These are phyloP conservation scores for Puntigrus tetrazona DNA, from an alignment of 2,113 vertebrate genomes.

Conservation along the genomic window DNA sequence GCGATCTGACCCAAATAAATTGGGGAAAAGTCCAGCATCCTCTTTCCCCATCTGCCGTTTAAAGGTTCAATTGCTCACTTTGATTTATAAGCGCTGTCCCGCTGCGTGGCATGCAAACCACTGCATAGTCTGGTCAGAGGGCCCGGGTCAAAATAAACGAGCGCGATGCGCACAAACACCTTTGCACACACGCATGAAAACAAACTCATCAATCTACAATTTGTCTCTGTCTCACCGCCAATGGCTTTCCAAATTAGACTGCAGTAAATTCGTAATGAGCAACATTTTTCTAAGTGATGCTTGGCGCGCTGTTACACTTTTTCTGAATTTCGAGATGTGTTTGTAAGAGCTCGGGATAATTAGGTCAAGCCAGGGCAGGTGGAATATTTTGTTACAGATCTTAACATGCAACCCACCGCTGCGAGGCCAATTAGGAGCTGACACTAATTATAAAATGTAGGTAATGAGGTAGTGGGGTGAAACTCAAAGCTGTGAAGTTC, in stretches of 20 bases:
- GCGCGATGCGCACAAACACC: conserved; percentile 8
- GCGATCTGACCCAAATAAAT: conserved; percentile 52
- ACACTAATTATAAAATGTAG: conserved; percentile 42
- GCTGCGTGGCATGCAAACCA: conserved; percentile 8
- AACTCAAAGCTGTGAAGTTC: conserved; percentile 21
- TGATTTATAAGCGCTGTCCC: conserved; percentile 52
- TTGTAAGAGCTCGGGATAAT: conserved; percentile 41
- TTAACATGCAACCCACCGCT: conserved; percentile 24
- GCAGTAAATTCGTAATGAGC: conserved; percentile 37
- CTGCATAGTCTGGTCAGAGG: conserved; percentile 36
- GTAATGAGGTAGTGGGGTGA: conserved; percentile 21
- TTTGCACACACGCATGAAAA: background rate
- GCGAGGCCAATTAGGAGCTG: conserved; percentile 45
- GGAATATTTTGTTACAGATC: conserved; percentile 35
- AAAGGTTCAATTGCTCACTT: conserved; percentile 46
- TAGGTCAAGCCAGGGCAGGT: conserved; percentile 42
- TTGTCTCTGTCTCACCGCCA: conserved; percentile 1
- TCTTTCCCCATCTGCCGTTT: conserved; percentile 37
- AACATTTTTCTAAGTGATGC: conserved; percentile 14
- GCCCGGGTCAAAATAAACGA: conserved; percentile 38
- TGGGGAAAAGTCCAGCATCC: conserved; percentile 26
- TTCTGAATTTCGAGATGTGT: background rate
- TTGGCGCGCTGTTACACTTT: background rate
- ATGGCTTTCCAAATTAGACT: conserved; percentile 31
- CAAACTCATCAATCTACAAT: conserved; percentile 38